Base-by-base conservation (phyloP, 1,140 invertebrate species). In the Brachionus koreanus region DNA sequence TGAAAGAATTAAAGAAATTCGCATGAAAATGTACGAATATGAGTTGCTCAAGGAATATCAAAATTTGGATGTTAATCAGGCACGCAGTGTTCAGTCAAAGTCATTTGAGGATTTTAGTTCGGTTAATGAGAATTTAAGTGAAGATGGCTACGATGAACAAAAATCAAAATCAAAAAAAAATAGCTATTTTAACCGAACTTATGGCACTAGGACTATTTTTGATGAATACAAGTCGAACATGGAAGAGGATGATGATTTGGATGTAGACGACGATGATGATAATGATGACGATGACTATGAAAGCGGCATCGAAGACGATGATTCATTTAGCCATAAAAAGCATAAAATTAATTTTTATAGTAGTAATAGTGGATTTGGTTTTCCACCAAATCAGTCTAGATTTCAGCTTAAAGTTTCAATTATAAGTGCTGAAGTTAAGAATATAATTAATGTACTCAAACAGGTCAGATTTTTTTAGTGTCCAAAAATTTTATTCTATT, bases 391-490 rank as follows among this genome's bases (percentile, higher is more conserved):
- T 52, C 57, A 65, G 39, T 82, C 79, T 49, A 65, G 25, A 52
- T 82, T 82, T 2, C 93, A 97, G 92, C 97, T 98, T 93, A 97
- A 96, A 89, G 97, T 97, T 89, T 95, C 93, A 86, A 93, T 98
- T 67, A 98, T 98, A 86, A 92, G 93, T 87, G 97, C 97, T 89
- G 96, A 98, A 90, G 91, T 98, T 85, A 94, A 97, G 90, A 98
- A 98, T 91, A 95, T 97, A 86, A 94, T 96, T 91, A 93, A 95
- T 87, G 95, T 95, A 87, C 95, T 98, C 75, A 96, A 94, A 91
- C 91, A 94, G 95, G 96, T 98, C 93, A 92, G 92, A 92, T 89
- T 16, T 16, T 12, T 86, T 29, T 61, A 12, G 29, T 16, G 37
- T 33, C 16, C 39, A 46, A 37, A 33, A 19, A 49, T 72, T 81